Evolutionary conservation across 2,113 vertebrate genomes (phyloP).

Genomic region (Setophaga coronata): DNA sequence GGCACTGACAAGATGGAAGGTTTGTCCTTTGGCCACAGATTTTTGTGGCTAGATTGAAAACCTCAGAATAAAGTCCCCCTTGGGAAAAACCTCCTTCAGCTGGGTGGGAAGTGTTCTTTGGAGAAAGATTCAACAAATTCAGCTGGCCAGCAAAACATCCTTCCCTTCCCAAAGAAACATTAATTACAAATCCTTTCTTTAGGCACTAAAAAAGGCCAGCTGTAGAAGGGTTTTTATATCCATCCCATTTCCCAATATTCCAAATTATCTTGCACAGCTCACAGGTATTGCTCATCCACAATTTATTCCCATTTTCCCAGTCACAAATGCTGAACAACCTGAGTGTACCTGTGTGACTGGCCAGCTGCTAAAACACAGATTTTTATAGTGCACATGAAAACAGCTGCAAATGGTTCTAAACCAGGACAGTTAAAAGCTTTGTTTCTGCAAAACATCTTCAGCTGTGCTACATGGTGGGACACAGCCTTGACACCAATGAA

Average conservation of each 20-base stretch:
- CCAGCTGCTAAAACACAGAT: not conserved
- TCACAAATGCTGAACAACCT: not conserved
- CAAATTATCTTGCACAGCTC: not conserved
- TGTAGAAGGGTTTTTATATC: accelerated
- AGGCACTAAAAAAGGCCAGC: not conserved
- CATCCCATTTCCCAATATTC: not conserved
- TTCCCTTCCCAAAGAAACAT: not conserved
- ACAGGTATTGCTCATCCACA: not conserved
- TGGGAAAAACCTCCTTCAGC: not conserved
- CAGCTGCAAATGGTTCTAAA: not conserved
- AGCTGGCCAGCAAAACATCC: not conserved
- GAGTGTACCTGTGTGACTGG: not conserved
- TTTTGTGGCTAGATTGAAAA: not conserved
- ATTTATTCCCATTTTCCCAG: not conserved
- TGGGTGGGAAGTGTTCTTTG: not conserved
- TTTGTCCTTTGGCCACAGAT: not conserved
- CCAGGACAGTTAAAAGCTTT: not conserved
- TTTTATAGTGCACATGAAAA: not conserved
- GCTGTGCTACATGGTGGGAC: not conserved
- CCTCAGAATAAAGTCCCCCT: not conserved
- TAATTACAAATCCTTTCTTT: not conserved
- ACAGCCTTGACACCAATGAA: not conserved
- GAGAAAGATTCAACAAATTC: not conserved
- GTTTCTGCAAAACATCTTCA: not conserved
- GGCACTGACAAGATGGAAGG: not conserved